Conservation (phyloP, 2,888 invertebrate genomes). For the Aelia acuminata region DNA sequence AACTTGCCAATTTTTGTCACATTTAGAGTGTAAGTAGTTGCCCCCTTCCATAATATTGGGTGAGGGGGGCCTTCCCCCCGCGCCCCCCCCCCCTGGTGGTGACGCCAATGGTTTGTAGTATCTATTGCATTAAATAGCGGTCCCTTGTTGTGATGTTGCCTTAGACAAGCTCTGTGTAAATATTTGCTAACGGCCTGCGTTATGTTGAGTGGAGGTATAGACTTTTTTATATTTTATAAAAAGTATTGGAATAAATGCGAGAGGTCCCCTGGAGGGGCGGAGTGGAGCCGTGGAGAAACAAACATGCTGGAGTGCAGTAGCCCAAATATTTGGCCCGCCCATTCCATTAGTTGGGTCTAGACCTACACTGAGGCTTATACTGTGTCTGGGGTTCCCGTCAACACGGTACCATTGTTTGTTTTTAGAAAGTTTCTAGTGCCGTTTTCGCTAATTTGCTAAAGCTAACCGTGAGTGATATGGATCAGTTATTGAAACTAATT, state of each 20-base stretch:
- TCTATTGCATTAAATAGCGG: neutral
- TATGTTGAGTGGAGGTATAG: neutral
- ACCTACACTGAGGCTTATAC: neutral
- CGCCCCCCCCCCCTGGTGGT: too few relatives aligned
- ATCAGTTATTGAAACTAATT: too few relatives aligned
- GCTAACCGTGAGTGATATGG: neutral
- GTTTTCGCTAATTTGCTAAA: neutral
- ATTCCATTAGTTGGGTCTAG: conserved; percentile 20
- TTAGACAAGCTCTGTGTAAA: neutral
- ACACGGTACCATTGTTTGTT: neutral
- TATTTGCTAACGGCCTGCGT: neutral
- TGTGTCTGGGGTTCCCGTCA: neutral
- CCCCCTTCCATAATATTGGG: too few relatives aligned
- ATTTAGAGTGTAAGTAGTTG: too few relatives aligned
- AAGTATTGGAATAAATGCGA: neutral
- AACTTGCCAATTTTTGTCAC: too few relatives aligned
- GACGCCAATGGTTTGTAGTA: too few relatives aligned
- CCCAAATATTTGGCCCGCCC: neutral
- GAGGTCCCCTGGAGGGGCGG: neutral
- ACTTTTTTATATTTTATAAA: neutral
- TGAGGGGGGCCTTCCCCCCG: too few relatives aligned
- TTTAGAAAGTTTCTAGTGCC: neutral
- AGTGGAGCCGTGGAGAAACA: neutral
- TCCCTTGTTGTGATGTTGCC: neutral
- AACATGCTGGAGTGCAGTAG: conserved; percentile 12